Base-by-base conservation (phyloP, 2,888 invertebrate genomes). In the Drosophila niveifrons region DNA sequence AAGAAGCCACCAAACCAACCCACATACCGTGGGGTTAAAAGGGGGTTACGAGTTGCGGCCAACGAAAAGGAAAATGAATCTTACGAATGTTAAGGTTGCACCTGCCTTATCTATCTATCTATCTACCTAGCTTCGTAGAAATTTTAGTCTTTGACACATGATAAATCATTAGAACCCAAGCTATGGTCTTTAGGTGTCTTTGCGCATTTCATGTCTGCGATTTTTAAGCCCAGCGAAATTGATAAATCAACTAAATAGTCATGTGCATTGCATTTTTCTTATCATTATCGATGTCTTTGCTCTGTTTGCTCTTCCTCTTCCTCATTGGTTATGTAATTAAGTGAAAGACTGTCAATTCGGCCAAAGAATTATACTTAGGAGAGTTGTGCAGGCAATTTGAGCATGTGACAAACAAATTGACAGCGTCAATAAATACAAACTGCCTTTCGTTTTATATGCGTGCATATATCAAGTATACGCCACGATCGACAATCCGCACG, bases 91-190 rank as follows among this genome's bases (percentile, higher is more conserved):
- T 50, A 46, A 55, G 57, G 59, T 62, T 53, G 53, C 61, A 62
- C 53, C 17, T 10, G 61, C 47, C 48, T 72, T 64, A 62, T 58
- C 64, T 55, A 18, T 3, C 43, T 17, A 36, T 55, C 17, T 74
- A 74, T 76, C 77, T 53, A 23, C 23, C 23, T 6, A 23, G 23
- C 23, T 23, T 23, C 6, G 6, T 4, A 55, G 43, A 6, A 34
- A 13, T 28, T 39, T 39, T 15, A 28, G 50, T 62, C 48, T 51
- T 31, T 72, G 78, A 73, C 85, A 85, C 69, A 65, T 69, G 69
- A 82, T 85, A 85, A 75, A 82, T 82, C 80, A 79, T 46, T 48
- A n/a, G 61, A 18, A 13, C 55, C 50, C 48, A 67, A 47, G 66
- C 69, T 48, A 4, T 0, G 56, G 74, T 50, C 78, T 78, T 52